Conservation (phyloP, 2,888 invertebrate species). For the Trichopria drosophilae region DNA sequence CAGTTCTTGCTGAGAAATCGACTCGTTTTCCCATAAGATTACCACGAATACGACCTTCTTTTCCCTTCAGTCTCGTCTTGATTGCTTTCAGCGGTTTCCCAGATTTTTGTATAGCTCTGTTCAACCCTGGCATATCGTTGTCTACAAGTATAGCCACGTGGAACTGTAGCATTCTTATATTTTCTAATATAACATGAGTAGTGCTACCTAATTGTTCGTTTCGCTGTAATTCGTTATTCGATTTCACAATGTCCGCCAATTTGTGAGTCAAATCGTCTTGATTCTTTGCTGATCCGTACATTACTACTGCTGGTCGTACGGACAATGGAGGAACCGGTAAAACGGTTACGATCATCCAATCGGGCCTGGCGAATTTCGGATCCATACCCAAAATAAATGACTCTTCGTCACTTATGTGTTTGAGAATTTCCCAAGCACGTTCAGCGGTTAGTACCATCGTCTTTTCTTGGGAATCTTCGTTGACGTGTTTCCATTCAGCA, state of each 20-base stretch:
- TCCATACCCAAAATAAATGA: constrained; percentile 94
- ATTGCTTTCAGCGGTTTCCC: constrained; percentile 98
- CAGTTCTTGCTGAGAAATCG: constrained; percentile 98
- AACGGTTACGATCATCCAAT: constrained; percentile 99
- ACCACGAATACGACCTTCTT: constrained; percentile 98
- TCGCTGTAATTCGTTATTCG: constrained; percentile 91
- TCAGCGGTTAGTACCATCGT: constrained; percentile 94
- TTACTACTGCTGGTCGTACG: constrained; percentile 96
- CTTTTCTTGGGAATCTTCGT: constrained; percentile 97
- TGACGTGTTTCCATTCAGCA: constrained; percentile 98
- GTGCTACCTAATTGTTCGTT: constrained; percentile 98
- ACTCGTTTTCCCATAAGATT: constrained; percentile 99
- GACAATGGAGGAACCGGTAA: constrained; percentile 95
- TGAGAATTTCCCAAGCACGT: constrained; percentile 94
- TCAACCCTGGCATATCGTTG: constrained; percentile 98
- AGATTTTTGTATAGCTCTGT: constrained; percentile 97
- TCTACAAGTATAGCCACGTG: constrained; percentile 98
- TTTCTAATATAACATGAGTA: constrained; percentile 94
- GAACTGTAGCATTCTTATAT: constrained; percentile 96
- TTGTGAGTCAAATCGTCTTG: constrained; percentile 99
- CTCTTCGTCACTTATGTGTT: constrained; percentile 95
- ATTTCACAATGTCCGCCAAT: constrained; percentile 95
- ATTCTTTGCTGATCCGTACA: constrained; percentile 99
- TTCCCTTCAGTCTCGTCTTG: constrained; percentile 94
- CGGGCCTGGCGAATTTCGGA: constrained; percentile 94